A percentile compares a stretch with the other conserved stretches of the same genome.
Evolutionary conservation across 2,888 invertebrate species (phyloP).

Genomic region (Chrysolina oricalcia): DNA sequence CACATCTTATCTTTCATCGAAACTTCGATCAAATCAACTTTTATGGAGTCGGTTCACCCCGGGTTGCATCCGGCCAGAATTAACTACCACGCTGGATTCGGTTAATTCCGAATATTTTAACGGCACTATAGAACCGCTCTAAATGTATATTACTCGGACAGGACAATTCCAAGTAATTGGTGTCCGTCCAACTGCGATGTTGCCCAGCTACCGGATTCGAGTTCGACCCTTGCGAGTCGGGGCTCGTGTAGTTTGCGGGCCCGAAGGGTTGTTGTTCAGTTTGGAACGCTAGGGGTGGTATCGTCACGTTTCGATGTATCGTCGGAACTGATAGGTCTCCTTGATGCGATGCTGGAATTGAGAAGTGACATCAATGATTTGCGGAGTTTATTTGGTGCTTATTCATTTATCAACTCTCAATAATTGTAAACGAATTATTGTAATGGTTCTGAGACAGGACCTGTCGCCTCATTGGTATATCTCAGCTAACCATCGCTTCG

Average conservation of each 20-base stretch:
- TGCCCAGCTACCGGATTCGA: constrained; percentile 40
- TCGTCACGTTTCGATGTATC: not conserved
- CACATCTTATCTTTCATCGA: too few relatives aligned
- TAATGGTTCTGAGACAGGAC: too few relatives aligned
- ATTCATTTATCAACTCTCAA: too few relatives aligned
- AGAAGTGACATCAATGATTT: not conserved
- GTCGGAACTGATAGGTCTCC: not conserved
- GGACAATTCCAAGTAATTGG: constrained; percentile 57
- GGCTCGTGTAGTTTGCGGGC: not conserved
- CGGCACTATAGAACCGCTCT: constrained; percentile 26
- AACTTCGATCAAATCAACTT: not conserved
- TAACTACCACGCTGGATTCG: not conserved
- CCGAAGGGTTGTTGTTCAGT: not conserved
- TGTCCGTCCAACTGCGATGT: constrained; percentile 50
- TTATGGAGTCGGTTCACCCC: not conserved
- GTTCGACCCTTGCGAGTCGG: constrained; percentile 28
- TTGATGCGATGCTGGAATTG: not conserved
- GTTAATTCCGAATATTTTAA: constrained; percentile 20
- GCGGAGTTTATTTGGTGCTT: not conserved
- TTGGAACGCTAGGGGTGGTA: not conserved
- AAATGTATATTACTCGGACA: constrained; percentile 54
- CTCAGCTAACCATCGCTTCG: too few relatives aligned
- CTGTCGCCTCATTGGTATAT: too few relatives aligned
- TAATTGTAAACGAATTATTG: too few relatives aligned
- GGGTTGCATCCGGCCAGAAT: not conserved